These are phyloP conservation scores for Rhea pennata DNA, from an alignment of 2,113 vertebrate genomes.

Conservation along the genomic window DNA sequence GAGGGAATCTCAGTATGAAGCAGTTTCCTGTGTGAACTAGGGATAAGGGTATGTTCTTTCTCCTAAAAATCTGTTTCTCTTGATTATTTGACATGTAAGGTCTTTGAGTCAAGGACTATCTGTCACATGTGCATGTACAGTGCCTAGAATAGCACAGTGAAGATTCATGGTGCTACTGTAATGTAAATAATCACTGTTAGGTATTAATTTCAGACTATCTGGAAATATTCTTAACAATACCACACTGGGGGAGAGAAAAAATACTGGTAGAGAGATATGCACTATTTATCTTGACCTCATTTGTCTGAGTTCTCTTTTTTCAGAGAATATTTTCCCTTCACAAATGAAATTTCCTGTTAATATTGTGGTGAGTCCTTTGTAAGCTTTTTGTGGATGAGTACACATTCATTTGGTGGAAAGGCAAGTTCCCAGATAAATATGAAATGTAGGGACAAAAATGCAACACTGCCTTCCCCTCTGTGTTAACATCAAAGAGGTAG, in stretches of 20 bases:
- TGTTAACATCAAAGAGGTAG: not conserved
- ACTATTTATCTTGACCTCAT: not conserved
- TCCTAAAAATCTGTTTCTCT: not conserved
- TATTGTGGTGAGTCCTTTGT: not conserved
- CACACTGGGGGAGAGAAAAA: not conserved
- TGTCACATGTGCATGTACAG: not conserved
- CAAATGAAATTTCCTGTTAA: not conserved
- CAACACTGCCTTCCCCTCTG: not conserved
- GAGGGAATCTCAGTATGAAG: not conserved
- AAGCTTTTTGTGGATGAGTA: not conserved
- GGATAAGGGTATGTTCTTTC: rapidly evolving
- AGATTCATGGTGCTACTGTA: not conserved
- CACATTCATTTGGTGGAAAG: not conserved
- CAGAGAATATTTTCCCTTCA: not conserved
- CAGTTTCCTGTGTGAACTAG: not conserved
- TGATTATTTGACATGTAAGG: not conserved
- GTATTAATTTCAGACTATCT: conserved; percentile 7
- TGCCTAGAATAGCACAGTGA: not conserved
- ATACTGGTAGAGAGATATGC: not conserved
- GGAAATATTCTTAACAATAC: not conserved
- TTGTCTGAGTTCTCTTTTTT: not conserved
- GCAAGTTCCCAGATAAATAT: not conserved
- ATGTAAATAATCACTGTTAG: not conserved
- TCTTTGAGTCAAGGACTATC: not conserved
- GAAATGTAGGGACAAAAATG: not conserved